Evolutionary conservation across 2,797 vertebrate genomes (phyloP).

Genomic region (Champsocephalus esox): DNA sequence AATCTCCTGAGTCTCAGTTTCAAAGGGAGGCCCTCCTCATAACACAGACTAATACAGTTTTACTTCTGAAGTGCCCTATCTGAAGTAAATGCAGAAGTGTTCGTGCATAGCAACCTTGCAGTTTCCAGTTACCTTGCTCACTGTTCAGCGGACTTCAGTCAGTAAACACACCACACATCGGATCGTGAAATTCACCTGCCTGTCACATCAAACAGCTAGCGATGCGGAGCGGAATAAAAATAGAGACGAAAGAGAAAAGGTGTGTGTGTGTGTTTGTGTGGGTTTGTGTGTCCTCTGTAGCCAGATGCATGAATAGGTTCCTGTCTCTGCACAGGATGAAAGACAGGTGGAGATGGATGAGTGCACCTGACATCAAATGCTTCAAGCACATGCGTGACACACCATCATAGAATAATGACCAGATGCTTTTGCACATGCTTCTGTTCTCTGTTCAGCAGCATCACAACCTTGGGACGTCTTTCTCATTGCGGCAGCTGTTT

Average conservation of each 20-base stretch:
- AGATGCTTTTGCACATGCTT: not conserved
- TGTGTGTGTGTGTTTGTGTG: slow-evolving; percentile 14
- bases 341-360: slow-evolving; percentile 1
- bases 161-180: slow-evolving; percentile 26
- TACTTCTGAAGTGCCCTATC: not conserved
- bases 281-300: not conserved
- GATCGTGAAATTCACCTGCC: slow-evolving; percentile 19
- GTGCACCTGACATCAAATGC: not conserved
- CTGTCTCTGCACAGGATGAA: not conserved
- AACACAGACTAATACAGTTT: not conserved
- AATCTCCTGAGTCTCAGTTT: slow-evolving; percentile 5
- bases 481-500: slow-evolving; percentile 30
- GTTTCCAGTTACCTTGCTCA: slow-evolving; percentile 41
- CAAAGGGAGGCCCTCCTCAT: not conserved
- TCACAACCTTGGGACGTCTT: slow-evolving; percentile 53
- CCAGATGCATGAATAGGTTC: not conserved
- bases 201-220: slow-evolving; percentile 44
- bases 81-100: slow-evolving; percentile 4
- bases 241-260: slow-evolving; percentile 18
- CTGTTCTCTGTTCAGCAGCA: slow-evolving; percentile 17
- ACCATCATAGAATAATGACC: not conserved
- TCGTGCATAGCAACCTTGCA: slow-evolving; percentile 21
- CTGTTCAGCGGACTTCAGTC: not conserved
- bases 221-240: slow-evolving; percentile 28
- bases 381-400: not conserved